A percentile compares a stretch with the other conserved stretches of the same genome.
Conservation (phyloP, 2,888 invertebrate genomes). For the Sphaerophoria taeniata region DNA sequence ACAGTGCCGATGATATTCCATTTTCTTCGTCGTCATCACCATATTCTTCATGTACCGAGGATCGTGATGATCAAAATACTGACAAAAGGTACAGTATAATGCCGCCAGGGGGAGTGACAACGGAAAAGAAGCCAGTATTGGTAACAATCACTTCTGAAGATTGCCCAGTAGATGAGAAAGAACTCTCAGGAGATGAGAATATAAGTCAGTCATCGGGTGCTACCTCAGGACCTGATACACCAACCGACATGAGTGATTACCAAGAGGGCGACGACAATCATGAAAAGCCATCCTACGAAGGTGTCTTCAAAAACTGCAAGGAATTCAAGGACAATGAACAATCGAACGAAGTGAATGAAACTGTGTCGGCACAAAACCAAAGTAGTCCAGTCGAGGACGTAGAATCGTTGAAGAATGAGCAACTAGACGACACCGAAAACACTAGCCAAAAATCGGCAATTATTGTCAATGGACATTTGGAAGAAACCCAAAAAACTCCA, state of each 20-base stretch:
- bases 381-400: constrained; percentile 41
- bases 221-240: constrained; percentile 95
- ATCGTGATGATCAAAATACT: constrained; percentile 18
- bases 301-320: constrained; percentile 69
- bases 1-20: constrained; percentile 68
- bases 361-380: constrained; percentile 21
- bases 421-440: not conserved
- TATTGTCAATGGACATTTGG: constrained; percentile 29
- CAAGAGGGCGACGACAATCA: constrained; percentile 86
- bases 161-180: constrained; percentile 45
- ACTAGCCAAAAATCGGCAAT: not conserved
- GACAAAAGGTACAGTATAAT: constrained; percentile 6
- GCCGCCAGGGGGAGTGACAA: constrained; percentile 31
- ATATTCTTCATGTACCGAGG: constrained; percentile 84
- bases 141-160: too few species aligned
- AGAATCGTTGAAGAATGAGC: constrained; percentile 3
- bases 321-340: constrained; percentile 60
- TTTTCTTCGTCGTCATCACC: constrained; percentile 78
- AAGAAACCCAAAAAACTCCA: constrained; percentile 35
- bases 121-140: not conserved
- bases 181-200: constrained; percentile 76
- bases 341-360: constrained; percentile 27
- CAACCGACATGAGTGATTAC: constrained; percentile 88
- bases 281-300: constrained; percentile 80
- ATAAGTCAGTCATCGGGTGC: constrained; percentile 90